Evolutionary conservation across 2,797 vertebrate genomes (phyloP).

Genomic region (Eospalax fontanierii): DNA sequence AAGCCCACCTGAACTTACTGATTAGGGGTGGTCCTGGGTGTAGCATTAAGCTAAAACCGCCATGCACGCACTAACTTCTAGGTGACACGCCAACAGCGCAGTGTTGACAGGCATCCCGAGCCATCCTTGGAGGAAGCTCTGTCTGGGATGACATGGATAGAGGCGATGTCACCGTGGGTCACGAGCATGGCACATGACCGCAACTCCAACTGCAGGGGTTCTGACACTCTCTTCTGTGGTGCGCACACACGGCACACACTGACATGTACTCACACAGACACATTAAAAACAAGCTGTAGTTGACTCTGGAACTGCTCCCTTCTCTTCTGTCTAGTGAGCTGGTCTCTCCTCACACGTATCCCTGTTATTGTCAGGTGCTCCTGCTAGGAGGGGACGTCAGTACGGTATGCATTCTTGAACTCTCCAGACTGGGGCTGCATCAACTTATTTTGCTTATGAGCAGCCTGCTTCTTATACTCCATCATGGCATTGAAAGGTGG

Average conservation of each 20-base stretch:
- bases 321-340: not conserved
- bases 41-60: not conserved
- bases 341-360: not conserved
- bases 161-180: not conserved
- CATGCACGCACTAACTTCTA: not conserved
- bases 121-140: not conserved
- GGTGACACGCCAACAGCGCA: not conserved
- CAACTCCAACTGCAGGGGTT: not conserved
- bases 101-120: fast-evolving
- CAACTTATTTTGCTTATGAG: not conserved
- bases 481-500: not conserved
- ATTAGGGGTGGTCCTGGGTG: fast-evolving
- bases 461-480: not conserved
- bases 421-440: not conserved
- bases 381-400: not conserved
- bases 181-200: not conserved
- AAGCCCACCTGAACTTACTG: too few species aligned
- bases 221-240: not conserved
- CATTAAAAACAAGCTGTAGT: not conserved
- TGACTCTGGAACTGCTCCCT: not conserved
- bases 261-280: not conserved
- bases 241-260: too few species aligned
- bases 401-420: not conserved
- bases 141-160: not conserved
- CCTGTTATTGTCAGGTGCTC: not conserved